Evolutionary conservation across 1,140 invertebrate species (phyloP), one percentile per base, ranked within the genome.

Genomic region (Aphaenogaster rudis): DNA sequence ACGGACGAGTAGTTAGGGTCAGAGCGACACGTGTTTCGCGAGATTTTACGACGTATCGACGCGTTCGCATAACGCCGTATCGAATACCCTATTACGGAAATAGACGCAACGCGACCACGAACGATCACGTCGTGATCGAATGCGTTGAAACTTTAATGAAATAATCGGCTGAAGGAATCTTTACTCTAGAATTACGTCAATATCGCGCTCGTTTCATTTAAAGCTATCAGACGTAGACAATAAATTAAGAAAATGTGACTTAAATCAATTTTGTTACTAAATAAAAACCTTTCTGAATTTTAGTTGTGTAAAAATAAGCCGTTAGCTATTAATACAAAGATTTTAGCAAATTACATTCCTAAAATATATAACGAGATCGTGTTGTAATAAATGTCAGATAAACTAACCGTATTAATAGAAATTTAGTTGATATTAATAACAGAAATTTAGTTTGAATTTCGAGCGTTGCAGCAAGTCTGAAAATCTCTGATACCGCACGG

Each of bases 1-100:
- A 17, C 36, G 92, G 86, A 42, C 52, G 36, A 93, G 91, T 91
- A 91, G 48, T 50, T 61, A 45, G 11, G 17, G 36, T 54, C 33
- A 45, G 76, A 63, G 8, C 39, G 63, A 39, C 21, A 57, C 13
- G 64, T 54, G 59, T 50, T 72, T 0, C 50, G 36, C 15, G 81
- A 84, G 57, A 78, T 42, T 45, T 72, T 42, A 88, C 28, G 52
- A 82, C 17, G 36, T 54, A 94, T 94, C 91, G 92, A 92, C 92
- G 72, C 39, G 28, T 67, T 39, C 17, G 33, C 17, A 17, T 54
- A 28, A 48, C 21, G n/a, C 13, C 39, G n/a, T 48, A 33, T 76
- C 72, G 17, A 59, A n/a, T 21, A 7, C 28, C 7, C 8, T 48
- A 36, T 45, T 67, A 67, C 78, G 63, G 33, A 59, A 45, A 28